Evolutionary conservation across 2,113 vertebrate species (phyloP), one percentile per base, ranked within the genome.

Genomic region (Sylvia atricapilla): DNA sequence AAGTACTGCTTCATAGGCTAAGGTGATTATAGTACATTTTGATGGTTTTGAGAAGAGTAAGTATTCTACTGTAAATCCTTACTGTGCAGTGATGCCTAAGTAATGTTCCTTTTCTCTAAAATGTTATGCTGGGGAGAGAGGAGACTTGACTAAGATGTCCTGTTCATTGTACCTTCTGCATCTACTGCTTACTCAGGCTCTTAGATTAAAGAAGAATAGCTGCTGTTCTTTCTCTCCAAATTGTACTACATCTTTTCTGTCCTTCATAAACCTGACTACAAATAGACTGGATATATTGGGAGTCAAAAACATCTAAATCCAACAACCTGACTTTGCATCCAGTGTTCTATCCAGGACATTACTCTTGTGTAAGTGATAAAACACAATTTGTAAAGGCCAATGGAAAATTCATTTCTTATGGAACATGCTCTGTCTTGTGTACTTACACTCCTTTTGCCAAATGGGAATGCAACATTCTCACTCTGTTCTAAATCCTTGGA

Each of bases 401-500:
- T 4, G 18, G 67, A 91, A 85, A 85, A 58, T n/a, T 80, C 18
- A 55, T 43, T 66, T 59, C 8, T 62, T 55, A n/a, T 76, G 46
- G 33, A 93, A 69, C 23, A 33, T 15, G 5, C 9, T 14, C 12
- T 1, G 0, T 11, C 19, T 69, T 3, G 0, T 58, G 28, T 74
- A 33, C 7, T 87, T 69, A 21, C 2, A 11, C 5, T 62, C 13
- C 8, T 64, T 77, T 76, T 86, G 27, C 27, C 20, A 59, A 66
- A 58, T 3, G 10, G 21, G 27, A 78, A 67, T 2, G 2, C 15
- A 70, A 14, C 1, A 11, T 39, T 73, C 12, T 73, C 23, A n/a
- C 31, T 73, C 41, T 53, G 3, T 69, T 75, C 53, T 67, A 41
- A 90, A 68, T 2, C 19, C 17, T 73, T 7, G 3, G 20, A 85